Conservation (phyloP, 2,888 invertebrate genomes). For the Cylloceria caligata region DNA sequence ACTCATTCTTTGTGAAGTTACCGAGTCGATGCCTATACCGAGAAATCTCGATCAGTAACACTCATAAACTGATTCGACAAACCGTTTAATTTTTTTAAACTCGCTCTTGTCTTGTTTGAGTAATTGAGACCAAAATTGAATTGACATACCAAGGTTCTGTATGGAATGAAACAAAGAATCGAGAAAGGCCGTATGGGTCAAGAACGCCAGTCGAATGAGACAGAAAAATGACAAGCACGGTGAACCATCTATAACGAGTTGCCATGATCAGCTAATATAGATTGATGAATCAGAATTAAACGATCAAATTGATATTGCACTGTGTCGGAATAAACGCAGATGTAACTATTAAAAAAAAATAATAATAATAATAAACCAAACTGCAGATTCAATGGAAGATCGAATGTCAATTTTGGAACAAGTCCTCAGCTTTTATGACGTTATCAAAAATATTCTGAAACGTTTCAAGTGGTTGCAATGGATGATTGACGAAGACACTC, state of each 20-base stretch:
- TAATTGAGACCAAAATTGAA: neutral
- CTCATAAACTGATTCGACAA: neutral
- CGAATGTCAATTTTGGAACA: slow-evolving; percentile 1
- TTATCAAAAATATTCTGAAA: slow-evolving; percentile 1
- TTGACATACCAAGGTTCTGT: slow-evolving; percentile 18
- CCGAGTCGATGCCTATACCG: neutral
- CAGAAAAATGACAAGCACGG: slow-evolving; percentile 15
- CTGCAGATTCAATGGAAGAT: neutral
- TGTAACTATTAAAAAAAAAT: slow-evolving; percentile 13
- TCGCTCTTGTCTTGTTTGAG: neutral
- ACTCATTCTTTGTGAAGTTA: neutral
- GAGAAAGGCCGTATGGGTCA: slow-evolving; percentile 1
- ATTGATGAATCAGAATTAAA: slow-evolving; percentile 32
- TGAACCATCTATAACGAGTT: slow-evolving; percentile 1
- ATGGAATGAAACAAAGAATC: neutral
- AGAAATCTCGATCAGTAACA: neutral
- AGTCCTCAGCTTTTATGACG: slow-evolving; percentile 18
- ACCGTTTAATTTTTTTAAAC: slow-evolving; percentile 3
- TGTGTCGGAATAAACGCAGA: neutral
- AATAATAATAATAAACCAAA: too few species aligned
- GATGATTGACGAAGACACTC: neutral
- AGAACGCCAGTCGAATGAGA: slow-evolving; percentile 28
- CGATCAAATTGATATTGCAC: neutral
- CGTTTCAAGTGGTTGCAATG: neutral
- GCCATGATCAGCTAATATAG: neutral